Evolutionary conservation across 2,888 invertebrate genomes (phyloP), one percentile per base, ranked within the genome.

Genomic region (Pheosia tremula): DNA sequence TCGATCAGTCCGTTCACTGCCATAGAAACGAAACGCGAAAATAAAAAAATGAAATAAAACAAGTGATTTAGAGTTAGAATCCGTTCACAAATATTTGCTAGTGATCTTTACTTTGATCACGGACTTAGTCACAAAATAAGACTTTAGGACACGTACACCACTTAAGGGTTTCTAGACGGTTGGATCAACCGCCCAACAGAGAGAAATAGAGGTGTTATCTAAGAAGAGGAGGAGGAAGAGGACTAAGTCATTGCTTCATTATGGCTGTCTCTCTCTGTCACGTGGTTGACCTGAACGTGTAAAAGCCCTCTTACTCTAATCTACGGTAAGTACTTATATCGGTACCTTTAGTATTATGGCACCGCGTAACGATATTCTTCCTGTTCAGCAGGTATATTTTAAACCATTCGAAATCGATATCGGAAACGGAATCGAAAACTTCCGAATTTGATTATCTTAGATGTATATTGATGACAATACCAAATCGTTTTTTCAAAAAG

Each of bases 81-180:
- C 60, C 61, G 59, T 45, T 58, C 62, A 59, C 45, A 56, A 67
- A 56, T n/a, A 64, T 50, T 63, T 59, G 66, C 65, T 69, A 66
- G 64, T 65, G 57, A 65, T 62, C 39, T 67, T 49, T 64, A 69
- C 57, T 66, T 66, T 24, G 24, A 64, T 75, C 65, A 72, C 66
- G 69, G 66, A 72, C 62, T 67, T 77, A 71, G 78, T 78, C 79
- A 77, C 68, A 69, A 62, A 24, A 71, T 66, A 79, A 77, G 72
- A 79, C 78, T 78, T 63, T 71, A 67, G 64, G 64, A 66, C 62
- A 73, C 64, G 73, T 73, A 76, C 58, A 68, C 66, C 66, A 75
- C 68, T 50, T 50, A 41, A 41, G 41, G 6, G 41, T 8, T 41
- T 7, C 8, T 41, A 24, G 24, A 24, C 24, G 24, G 24, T 24